Base-by-base conservation (phyloP, 2,888 invertebrate genomes). In the Leptinotarsa peninsularis region DNA sequence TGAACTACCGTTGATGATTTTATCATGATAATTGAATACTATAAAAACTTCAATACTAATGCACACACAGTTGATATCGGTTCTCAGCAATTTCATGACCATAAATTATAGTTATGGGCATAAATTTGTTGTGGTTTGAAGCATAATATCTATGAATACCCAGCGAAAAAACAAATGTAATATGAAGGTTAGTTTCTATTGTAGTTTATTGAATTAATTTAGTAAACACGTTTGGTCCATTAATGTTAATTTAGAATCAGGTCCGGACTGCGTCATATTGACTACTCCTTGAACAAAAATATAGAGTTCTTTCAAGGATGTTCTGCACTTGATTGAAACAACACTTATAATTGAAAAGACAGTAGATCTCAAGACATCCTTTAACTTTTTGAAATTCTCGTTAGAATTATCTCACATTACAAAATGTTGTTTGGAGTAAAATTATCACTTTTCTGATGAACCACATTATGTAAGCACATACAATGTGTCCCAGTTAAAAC, bases 161-260 rank as follows among this genome's bases (percentile, higher is more conserved):
- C n/a, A 54, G 3, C n/a, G 18, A 21, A 58, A 27, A 33, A 60
- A n/a, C 23, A 23, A 63, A 63, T 33, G 10, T 63, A 33, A 33
- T n/a, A 33, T 63, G 63, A 63, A 63, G 63, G 63, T 63, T 63
- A 63, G 33, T 63, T 63, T 63, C 33, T 69, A 49, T 33, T 49
- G 69, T 67, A 71, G 71, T 71, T 71, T 63, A 71, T 75, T 71
- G 75, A 71, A 71, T 71, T 60, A 60, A 71, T 75, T 75, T 56
- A 67, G 58, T 58, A 58, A 67, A 71, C 71, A 58, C 50, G 74
- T 71, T 74, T 56, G 70, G 66, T 56, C 54, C 4, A 58, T 58
- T 58, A 21, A 58, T 14, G 63, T n/a, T 33, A 27, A 33, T 63
- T 63, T 15, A 63, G 27, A 63, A 33, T 33, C 58, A 58, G n/a